A percentile compares a stretch with the other conserved stretches of the same genome.
These are phyloP conservation scores for Apteryx owenii DNA, from an alignment of 2,113 vertebrate species.

Conservation along the genomic window DNA sequence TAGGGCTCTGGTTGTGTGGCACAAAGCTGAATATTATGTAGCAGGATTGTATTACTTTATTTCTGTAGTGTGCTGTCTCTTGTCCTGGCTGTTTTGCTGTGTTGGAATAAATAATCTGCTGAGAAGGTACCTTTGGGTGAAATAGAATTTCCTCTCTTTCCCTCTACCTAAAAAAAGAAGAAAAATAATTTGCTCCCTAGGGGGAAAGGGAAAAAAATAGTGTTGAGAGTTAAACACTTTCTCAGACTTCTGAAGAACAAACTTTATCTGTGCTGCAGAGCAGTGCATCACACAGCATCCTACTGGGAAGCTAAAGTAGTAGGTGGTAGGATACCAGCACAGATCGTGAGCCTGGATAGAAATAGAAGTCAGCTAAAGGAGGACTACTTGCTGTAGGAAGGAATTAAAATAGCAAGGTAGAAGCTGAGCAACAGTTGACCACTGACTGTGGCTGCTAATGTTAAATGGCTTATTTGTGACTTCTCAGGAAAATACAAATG, in stretches of 20 bases:
- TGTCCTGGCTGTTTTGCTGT: not conserved
- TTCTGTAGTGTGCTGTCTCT: not conserved
- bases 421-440: not conserved
- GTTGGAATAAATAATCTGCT: not conserved
- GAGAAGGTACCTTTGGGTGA: not conserved
- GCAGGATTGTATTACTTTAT: not conserved
- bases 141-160: not conserved
- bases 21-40: not conserved
- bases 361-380: not conserved
- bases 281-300: not conserved
- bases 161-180: not conserved
- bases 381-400: not conserved
- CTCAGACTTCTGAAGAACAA: not conserved
- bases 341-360: not conserved
- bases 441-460: not conserved
- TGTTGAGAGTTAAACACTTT: not conserved
- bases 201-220: not conserved
- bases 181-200: not conserved
- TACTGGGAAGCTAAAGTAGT: not conserved
- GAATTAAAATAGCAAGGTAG: conserved; percentile 19
- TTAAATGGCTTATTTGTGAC: not conserved
- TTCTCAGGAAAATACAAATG: not conserved
- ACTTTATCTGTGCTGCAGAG: not conserved
- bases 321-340: not conserved
- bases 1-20: not conserved